Conservation (phyloP, 2,797 vertebrate species). For the Naso thynnoides region DNA sequence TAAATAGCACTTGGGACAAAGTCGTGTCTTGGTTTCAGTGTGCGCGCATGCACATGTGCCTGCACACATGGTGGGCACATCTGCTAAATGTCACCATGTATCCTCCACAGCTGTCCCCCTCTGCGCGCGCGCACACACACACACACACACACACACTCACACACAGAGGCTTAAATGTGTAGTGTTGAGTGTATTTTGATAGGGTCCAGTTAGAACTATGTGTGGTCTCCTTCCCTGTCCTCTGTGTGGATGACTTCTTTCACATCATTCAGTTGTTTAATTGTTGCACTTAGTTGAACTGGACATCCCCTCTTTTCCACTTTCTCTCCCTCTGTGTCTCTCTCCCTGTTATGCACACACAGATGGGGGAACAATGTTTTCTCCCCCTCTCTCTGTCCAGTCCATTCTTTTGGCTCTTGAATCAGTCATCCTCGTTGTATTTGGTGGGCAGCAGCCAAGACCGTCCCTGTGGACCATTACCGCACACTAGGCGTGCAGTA, state of each 20-base stretch:
- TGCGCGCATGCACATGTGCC: slow-evolving; percentile 10
- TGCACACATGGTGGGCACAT: slow-evolving; percentile 43
- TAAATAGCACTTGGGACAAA: slow-evolving; percentile 29
- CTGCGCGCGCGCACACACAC: slow-evolving; percentile 2
- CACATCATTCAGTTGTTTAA: slow-evolving; percentile 31
- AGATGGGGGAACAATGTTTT: slow-evolving; percentile 24
- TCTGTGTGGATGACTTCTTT: slow-evolving; percentile 29
- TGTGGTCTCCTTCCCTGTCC: slow-evolving; percentile 35
- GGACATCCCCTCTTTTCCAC: slow-evolving; percentile 4
- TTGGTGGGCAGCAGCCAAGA: slow-evolving; percentile 69
- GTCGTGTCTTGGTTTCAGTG: slow-evolving; percentile 40
- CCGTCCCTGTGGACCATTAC: slow-evolving; percentile 66
- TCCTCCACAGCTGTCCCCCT: slow-evolving; percentile 42
- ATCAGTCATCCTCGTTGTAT: slow-evolving; percentile 64
- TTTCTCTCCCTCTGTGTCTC: not conserved
- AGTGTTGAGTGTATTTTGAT: slow-evolving; percentile 33
- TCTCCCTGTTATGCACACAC: slow-evolving; percentile 1
- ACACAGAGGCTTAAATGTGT: not conserved
- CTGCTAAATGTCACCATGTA: slow-evolving; percentile 58
- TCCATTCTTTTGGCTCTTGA: slow-evolving; percentile 54
- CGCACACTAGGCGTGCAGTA: slow-evolving; percentile 39
- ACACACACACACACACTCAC: slow-evolving; percentile 11
- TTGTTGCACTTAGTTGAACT: slow-evolving; percentile 34
- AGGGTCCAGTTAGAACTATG: slow-evolving; percentile 23
- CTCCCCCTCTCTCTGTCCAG: slow-evolving; percentile 37